Percentiles rank a stretch among this genome's conserved stretches.
These are phyloP conservation scores for Thyatira batis DNA, from an alignment of 2,888 invertebrate species.

Conservation along the genomic window DNA sequence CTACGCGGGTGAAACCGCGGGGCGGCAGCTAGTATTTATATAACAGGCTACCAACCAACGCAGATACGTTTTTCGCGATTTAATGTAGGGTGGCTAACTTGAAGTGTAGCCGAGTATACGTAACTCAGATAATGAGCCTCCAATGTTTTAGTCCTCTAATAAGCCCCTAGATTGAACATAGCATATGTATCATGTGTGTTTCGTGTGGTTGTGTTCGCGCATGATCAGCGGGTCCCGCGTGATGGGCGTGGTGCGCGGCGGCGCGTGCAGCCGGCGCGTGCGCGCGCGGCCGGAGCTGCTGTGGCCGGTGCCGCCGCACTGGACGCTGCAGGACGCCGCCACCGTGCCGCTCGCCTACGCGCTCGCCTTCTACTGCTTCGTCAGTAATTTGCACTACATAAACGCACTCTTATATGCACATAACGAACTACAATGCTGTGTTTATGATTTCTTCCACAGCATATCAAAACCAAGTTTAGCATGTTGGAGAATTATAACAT, in stretches of 20 bases:
- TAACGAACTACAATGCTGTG: not conserved
- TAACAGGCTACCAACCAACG: too few species aligned
- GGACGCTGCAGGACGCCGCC: constrained; percentile 88
- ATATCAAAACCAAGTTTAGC: not conserved
- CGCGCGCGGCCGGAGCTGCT: constrained; percentile 68
- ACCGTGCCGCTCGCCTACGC: constrained; percentile 89
- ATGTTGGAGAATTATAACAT: constrained; percentile 11
- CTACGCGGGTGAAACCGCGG: too few species aligned
- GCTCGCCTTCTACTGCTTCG: constrained; percentile 68
- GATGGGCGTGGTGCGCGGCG: constrained; percentile 83
- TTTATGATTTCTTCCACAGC: not conserved
- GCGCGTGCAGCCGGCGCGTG: constrained; percentile 81
- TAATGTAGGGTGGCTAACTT: too few species aligned
- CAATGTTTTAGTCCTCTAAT: too few species aligned
- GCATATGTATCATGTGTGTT: not conserved
- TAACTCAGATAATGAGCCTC: too few species aligned
- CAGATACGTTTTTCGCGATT: too few species aligned
- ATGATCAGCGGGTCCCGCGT: constrained; percentile 76
- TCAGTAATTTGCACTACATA: constrained; percentile 18
- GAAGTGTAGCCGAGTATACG: too few species aligned
- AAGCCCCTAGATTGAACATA: not conserved
- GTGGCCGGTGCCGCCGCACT: constrained; percentile 87
- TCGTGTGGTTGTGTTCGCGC: too few species aligned
- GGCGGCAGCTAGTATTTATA: too few species aligned
- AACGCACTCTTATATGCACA: not conserved